Percentiles rank a stretch among this genome's conserved stretches.
These are phyloP conservation scores for Drosophila paulistorum DNA, from an alignment of 1,140 invertebrate genomes.

Conservation along the genomic window DNA sequence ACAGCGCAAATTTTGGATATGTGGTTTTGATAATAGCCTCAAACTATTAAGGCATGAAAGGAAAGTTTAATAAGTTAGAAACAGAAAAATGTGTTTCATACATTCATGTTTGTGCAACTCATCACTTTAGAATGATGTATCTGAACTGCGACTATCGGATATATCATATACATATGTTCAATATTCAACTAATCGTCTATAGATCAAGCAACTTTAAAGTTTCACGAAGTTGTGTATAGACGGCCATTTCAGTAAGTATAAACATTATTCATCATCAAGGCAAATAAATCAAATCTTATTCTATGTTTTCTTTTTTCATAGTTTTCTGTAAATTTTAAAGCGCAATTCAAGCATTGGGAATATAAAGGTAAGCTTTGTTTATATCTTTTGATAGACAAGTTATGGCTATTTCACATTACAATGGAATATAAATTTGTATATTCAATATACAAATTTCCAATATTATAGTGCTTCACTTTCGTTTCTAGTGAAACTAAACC, in stretches of 20 bases:
- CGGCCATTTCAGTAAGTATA: no score
- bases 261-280: no score
- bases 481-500: not conserved
- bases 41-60: slow-evolving; percentile 47
- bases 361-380: slow-evolving; percentile 24
- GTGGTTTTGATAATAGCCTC: slow-evolving; percentile 48
- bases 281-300: not conserved
- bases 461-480: not conserved
- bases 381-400: no score
- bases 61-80: not conserved
- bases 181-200: no score
- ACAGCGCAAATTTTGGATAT: slow-evolving; percentile 31
- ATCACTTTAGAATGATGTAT: slow-evolving; percentile 15
- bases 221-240: slow-evolving; percentile 15
- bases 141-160: slow-evolving; percentile 15
- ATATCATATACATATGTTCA: no score
- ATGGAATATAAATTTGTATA: not conserved
- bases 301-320: not conserved
- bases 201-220: slow-evolving; percentile 12
- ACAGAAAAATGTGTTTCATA: no score
- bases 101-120: no score
- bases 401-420: not conserved
- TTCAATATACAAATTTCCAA: not conserved
- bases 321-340: slow-evolving; percentile 6
- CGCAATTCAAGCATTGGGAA: no score